Conservation (phyloP, 2,797 vertebrate species). For the Fistularia commersonii region DNA sequence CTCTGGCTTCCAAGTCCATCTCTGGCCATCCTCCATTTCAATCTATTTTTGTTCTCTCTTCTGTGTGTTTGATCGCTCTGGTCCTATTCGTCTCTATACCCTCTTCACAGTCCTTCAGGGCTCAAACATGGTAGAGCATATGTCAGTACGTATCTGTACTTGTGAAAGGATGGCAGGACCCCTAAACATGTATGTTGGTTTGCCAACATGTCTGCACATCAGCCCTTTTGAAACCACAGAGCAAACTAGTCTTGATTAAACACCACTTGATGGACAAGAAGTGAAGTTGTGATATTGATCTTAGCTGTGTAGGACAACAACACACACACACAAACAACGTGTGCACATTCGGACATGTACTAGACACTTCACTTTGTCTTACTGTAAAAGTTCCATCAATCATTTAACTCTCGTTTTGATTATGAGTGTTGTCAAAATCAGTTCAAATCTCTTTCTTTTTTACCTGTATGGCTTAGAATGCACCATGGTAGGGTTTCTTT, state of each 20-base stretch:
- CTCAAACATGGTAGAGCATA: conserved; percentile 33
- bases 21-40: conserved; percentile 50
- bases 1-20: conserved; percentile 41
- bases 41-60: conserved; percentile 20
- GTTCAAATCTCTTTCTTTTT: too few relatives aligned
- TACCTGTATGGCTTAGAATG: too few relatives aligned
- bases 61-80: conserved; percentile 23
- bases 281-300: conserved; percentile 48
- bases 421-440: too few relatives aligned
- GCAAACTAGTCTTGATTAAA: conserved; percentile 56
- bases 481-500: too few relatives aligned
- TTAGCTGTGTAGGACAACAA: conserved; percentile 23
- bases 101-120: conserved; percentile 27
- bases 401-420: too few relatives aligned
- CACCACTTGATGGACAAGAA: conserved; percentile 43
- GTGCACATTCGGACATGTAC: not conserved
- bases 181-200: too few relatives aligned
- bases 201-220: conserved; percentile 2
- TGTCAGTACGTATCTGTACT: conserved; percentile 8
- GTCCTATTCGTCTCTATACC: conserved; percentile 35
- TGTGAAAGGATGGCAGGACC: conserved; percentile 15
- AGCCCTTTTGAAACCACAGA: conserved; percentile 13
- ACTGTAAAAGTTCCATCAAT: too few relatives aligned
- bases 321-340: conserved; percentile 1
- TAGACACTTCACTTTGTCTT: too few relatives aligned